Conservation (phyloP, 1,140 invertebrate species). For the Thalassaphorura encarpata region DNA sequence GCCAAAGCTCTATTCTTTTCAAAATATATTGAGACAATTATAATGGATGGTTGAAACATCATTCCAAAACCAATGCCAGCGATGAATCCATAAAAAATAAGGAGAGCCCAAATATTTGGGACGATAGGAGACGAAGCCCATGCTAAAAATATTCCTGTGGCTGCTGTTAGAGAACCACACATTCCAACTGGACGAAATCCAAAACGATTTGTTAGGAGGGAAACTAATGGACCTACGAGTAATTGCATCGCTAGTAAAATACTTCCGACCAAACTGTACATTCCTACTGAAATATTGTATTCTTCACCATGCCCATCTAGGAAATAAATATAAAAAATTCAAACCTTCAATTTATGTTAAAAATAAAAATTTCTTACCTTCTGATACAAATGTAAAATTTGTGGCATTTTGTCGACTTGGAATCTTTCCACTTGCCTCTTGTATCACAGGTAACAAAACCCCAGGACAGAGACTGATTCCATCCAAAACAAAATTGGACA, state of each 20-base stretch:
- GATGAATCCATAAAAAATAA: conserved; percentile 13
- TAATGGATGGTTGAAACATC: conserved; percentile 12
- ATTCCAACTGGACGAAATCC: conserved; percentile 15
- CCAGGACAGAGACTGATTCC: conserved; percentile 42
- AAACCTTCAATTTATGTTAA: too few species aligned
- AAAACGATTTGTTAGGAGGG: conserved; percentile 7
- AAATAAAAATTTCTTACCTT: too few species aligned
- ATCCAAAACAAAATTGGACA: conserved; percentile 42
- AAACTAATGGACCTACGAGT: conserved; percentile 15
- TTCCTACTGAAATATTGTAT: too few species aligned
- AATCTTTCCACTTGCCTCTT: conserved; percentile 43
- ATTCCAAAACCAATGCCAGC: conserved; percentile 19
- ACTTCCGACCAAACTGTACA: too few species aligned
- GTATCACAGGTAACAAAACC: conserved; percentile 40
- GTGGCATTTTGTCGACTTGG: too few species aligned
- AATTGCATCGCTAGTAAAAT: too few species aligned
- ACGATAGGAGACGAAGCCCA: conserved; percentile 5
- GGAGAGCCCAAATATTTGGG: not conserved
- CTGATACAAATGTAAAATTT: too few species aligned
- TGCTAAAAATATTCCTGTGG: conserved; percentile 6
- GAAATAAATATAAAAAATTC: too few species aligned
- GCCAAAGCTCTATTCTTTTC: conserved; percentile 15
- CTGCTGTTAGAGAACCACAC: conserved; percentile 2
- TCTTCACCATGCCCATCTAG: too few species aligned
- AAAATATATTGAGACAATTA: conserved; percentile 17